Evolutionary conservation across 2,797 vertebrate genomes (phyloP).

Genomic region (Diplodus puntazzo): DNA sequence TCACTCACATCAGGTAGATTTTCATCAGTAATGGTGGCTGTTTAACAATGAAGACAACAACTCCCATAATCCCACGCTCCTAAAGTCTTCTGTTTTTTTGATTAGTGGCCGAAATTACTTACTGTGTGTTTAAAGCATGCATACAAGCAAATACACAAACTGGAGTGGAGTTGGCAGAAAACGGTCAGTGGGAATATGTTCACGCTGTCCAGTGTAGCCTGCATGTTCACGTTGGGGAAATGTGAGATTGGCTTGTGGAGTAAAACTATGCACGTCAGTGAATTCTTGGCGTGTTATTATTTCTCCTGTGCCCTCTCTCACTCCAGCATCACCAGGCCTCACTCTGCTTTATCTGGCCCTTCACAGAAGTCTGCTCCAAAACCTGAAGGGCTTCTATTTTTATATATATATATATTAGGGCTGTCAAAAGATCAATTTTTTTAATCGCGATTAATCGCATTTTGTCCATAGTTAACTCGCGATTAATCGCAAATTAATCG

Average conservation of each 20-base stretch:
- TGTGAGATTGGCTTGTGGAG: slow-evolving; percentile 38
- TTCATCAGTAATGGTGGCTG: no score
- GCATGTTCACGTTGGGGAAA: slow-evolving; percentile 33
- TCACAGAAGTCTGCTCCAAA: slow-evolving; percentile 81
- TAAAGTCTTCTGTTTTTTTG: no score
- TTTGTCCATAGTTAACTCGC: no score
- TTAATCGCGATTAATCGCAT: no score
- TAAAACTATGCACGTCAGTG: slow-evolving; percentile 49
- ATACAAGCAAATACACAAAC: neutral
- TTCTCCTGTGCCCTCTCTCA: slow-evolving; percentile 57
- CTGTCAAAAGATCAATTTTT: no score
- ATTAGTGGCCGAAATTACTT: no score
- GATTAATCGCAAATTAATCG: no score
- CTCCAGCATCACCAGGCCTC: slow-evolving; percentile 66
- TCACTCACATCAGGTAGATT: no score
- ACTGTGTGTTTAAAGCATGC: neutral
- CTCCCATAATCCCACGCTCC: no score
- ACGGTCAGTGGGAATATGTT: slow-evolving; percentile 24
- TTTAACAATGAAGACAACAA: no score
- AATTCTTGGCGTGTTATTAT: slow-evolving; percentile 69
- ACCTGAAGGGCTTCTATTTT: slow-evolving; percentile 83
- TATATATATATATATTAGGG: slow-evolving; percentile 30
- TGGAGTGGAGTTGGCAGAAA: slow-evolving; percentile 44
- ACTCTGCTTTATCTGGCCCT: slow-evolving; percentile 82
- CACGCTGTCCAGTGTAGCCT: slow-evolving; percentile 2